phyloP scores from a whole-genome alignment of 2,113 vertebrate species.

The Fulmarus glacialis region DNA sequence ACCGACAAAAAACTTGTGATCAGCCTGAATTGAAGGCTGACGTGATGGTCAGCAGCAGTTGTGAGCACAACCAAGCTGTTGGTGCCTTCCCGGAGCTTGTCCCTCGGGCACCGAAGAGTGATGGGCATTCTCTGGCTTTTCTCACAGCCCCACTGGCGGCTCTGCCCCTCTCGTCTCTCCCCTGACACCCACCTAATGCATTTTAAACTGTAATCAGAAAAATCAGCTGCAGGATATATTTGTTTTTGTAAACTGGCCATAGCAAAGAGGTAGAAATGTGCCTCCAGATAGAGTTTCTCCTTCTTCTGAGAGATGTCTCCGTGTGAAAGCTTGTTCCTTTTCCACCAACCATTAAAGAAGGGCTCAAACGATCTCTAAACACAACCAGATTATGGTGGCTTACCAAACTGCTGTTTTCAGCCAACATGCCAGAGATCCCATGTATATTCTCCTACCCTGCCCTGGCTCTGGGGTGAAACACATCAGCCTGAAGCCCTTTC shows the following conservation, averaged over 20 bases:
- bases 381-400: fast-evolving
- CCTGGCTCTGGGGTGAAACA: neutral
- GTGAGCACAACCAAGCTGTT: neutral
- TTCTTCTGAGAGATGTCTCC: neutral
- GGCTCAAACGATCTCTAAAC: neutral
- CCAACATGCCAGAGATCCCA: fast-evolving
- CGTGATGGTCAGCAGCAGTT: fast-evolving
- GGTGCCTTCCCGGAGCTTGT: neutral
- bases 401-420: neutral
- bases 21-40: neutral
- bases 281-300: neutral
- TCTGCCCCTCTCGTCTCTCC: neutral
- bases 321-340: neutral
- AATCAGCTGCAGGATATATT: neutral
- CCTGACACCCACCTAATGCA: neutral
- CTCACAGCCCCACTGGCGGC: fast-evolving
- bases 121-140: fast-evolving
- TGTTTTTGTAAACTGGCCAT: neutral
- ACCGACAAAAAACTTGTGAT: neutral
- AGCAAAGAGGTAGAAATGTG: neutral
- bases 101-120: neutral
- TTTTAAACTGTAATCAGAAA: neutral
- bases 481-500: neutral
- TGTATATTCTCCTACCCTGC: neutral
- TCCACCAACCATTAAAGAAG: fast-evolving